phyloP scores from a whole-genome alignment of 1,140 invertebrate genomes.

The Bombus turneri region DNA sequence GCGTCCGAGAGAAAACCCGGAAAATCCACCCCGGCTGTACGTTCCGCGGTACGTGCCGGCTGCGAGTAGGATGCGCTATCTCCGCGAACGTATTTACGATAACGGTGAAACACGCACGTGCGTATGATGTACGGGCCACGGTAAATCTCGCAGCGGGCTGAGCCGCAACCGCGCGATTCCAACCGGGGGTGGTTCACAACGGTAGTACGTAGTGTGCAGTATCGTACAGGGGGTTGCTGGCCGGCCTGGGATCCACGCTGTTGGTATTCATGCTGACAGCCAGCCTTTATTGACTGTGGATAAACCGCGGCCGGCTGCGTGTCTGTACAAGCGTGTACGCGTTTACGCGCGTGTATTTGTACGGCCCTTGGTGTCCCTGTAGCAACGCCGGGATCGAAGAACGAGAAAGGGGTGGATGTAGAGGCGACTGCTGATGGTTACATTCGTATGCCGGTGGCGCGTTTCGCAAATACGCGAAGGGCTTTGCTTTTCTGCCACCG shows the following conservation, averaged over 20 bases:
- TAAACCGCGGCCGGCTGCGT: constrained; percentile 67
- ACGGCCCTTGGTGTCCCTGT: not conserved
- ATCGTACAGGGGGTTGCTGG: not conserved
- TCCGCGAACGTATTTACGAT: constrained; percentile 56
- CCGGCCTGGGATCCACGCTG: constrained; percentile 51
- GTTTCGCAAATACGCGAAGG: constrained; percentile 66
- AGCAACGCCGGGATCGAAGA: not conserved
- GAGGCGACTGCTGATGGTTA: constrained; percentile 14
- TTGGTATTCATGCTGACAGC: constrained; percentile 79
- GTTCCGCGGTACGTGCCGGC: constrained; percentile 15
- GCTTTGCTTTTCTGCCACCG: constrained; percentile 65
- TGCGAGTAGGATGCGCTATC: constrained; percentile 16
- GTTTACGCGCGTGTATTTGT: not conserved
- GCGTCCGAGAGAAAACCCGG: not conserved
- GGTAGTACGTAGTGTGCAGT: too few species aligned
- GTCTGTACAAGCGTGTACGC: constrained; percentile 33
- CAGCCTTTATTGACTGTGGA: constrained; percentile 79
- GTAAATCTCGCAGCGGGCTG: constrained; percentile 63
- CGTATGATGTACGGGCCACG: constrained; percentile 64
- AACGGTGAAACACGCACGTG: constrained; percentile 62
- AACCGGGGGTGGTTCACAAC: not conserved
- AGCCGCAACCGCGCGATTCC: not conserved
- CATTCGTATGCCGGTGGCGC: constrained; percentile 69
- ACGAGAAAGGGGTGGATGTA: not conserved
- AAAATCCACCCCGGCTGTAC: constrained; percentile 17